A percentile compares a stretch with the other conserved stretches of the same genome.
Conservation (phyloP, 2,797 vertebrate genomes). For the Muscicapa comitata region DNA sequence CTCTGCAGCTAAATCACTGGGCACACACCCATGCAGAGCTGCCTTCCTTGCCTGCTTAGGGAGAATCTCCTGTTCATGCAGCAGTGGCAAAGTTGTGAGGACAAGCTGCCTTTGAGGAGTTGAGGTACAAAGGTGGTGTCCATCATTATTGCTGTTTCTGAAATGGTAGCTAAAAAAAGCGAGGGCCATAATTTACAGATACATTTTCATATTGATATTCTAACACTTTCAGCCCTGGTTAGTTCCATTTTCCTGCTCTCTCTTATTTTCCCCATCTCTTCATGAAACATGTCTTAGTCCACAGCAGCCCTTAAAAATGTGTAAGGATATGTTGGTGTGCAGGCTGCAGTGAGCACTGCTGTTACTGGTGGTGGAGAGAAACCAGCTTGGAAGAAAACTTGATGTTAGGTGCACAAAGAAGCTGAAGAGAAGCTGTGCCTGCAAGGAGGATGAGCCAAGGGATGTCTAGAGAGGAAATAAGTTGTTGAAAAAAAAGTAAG, state of each 20-base stretch:
- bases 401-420: not conserved
- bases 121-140: not conserved
- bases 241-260: not conserved
- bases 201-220: not conserved
- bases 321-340: not conserved
- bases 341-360: not conserved
- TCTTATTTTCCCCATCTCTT: not conserved
- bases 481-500: not conserved
- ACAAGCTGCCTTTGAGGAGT: not conserved
- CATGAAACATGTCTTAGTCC: not conserved
- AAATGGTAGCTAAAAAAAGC: not conserved
- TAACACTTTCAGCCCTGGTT: not conserved
- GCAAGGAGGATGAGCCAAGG: not conserved
- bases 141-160: not conserved
- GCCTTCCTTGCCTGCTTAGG: not conserved
- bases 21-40: not conserved
- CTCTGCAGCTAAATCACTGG: not conserved
- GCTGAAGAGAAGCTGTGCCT: not conserved
- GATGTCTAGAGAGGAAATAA: not conserved
- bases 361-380: not conserved
- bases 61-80: not conserved
- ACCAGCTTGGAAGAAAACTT: not conserved
- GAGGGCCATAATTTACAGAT: not conserved
- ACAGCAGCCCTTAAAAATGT: not conserved
- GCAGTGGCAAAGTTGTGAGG: not conserved